Base-by-base conservation (phyloP, 2,113 vertebrate genomes). In the Plectropomus leopardus region DNA sequence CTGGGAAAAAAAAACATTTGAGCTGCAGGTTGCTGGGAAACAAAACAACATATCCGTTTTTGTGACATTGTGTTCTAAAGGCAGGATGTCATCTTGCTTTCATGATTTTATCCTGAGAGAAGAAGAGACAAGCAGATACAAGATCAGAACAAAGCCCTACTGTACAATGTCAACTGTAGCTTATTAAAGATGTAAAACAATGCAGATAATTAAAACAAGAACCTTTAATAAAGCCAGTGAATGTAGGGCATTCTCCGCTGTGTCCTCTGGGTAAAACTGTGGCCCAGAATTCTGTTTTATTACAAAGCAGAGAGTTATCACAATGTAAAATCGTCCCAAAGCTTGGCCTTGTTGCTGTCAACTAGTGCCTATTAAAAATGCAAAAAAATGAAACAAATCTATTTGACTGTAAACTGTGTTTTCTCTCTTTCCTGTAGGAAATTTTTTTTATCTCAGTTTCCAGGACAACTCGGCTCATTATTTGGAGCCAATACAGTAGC, bases 381-480 rank as follows among this genome's bases (percentile, higher is more conserved):
- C 65, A 85, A 58, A 51, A 61, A 50, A 28, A 13, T 72, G 24
- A 72, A 88, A 87, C 78, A 81, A 78, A 83, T 64, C 72, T 26
- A 71, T 78, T 48, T 78, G 45, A 80, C 75, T 77, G 47, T 75
- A 87, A 85, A 80, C 68, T 30, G 26, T 48, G 65, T 73, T 82
- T 59, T 26, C 36, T 64, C 45, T 51, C 53, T 45, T 55, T 65
- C 77, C 76, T 78, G 40, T 54, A 65, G 44, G 23, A 1, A 36
- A 80, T 78, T 19, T n/a, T n/a, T n/a, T n/a, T n/a, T n/a, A 78
- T 75, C 60, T 82, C 59, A 5, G 78, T 89, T 92, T 82, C 81
- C 72, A 88, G 72, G 86, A 87, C 75, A 83, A 87, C 66, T 82
- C n/a, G 1, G 47, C 75, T 86, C 57, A 69, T 85, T 83, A 85